A percentile compares a stretch with the other conserved stretches of the same genome.
phyloP scores from a whole-genome alignment of 2,797 vertebrate species.

The Lemur catta region DNA sequence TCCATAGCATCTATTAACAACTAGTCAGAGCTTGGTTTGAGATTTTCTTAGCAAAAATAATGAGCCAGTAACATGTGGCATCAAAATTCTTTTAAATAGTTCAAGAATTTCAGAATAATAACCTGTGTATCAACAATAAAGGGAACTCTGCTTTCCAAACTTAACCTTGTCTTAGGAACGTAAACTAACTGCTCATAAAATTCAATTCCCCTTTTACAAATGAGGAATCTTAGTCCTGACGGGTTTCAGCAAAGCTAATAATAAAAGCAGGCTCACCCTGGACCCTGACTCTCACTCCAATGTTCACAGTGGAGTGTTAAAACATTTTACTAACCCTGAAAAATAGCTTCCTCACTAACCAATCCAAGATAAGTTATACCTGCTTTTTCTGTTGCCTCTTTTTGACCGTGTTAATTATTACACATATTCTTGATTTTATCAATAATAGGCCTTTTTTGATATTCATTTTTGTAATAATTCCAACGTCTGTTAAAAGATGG shows the following conservation, averaged over 20 bases:
- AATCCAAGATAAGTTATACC: background rate
- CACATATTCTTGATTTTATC: background rate
- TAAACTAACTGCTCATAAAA: background rate
- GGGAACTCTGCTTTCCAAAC: background rate
- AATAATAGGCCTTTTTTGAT: background rate
- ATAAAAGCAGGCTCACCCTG: background rate
- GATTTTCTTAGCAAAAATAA: background rate
- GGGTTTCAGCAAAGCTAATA: background rate
- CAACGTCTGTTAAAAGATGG: background rate
- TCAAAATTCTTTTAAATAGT: background rate
- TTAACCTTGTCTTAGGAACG: slow-evolving; percentile 1
- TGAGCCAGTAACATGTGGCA: background rate
- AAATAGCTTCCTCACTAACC: background rate
- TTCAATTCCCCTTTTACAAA: background rate
- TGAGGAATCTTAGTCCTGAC: background rate
- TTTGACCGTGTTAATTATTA: background rate
- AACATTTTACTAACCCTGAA: background rate
- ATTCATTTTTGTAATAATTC: background rate
- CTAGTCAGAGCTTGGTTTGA: background rate
- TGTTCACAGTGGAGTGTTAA: background rate
- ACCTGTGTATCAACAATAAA: background rate
- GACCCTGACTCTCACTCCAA: rapidly evolving
- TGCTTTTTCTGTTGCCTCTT: background rate
- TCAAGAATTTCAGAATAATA: slow-evolving; percentile 8
- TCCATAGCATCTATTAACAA: background rate